Evolutionary conservation across 2,797 vertebrate species (phyloP).

Genomic region (Sebastolobus altivelis): DNA sequence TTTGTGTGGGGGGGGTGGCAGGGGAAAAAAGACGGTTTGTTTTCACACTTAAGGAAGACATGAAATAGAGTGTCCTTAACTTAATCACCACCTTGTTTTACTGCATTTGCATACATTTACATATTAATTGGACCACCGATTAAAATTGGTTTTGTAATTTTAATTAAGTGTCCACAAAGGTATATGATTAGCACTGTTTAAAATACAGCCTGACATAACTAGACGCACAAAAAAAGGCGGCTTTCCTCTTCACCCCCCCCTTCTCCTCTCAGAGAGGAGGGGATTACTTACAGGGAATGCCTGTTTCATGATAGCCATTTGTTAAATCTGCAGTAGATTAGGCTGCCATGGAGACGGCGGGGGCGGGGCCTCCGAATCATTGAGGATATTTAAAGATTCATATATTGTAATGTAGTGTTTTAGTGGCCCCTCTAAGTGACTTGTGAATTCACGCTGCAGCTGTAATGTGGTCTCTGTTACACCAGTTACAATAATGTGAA

Average conservation of each 20-base stretch:
- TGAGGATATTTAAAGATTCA: slow-evolving; percentile 83
- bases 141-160: slow-evolving; percentile 99
- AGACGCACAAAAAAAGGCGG: slow-evolving; percentile 84
- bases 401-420: slow-evolving; percentile 89
- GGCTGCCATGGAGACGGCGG: slow-evolving; percentile 89
- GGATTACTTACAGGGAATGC: slow-evolving; percentile 99
- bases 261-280: slow-evolving; percentile 78
- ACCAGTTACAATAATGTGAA: slow-evolving; percentile 28
- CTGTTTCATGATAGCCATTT: slow-evolving; percentile 98
- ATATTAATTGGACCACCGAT: slow-evolving; percentile 99
- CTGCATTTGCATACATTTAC: slow-evolving; percentile 99
- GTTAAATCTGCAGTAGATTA: slow-evolving; percentile 98
- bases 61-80: slow-evolving; percentile 99
- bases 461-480: slow-evolving; percentile 39
- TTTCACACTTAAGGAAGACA: slow-evolving; percentile 99
- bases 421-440: slow-evolving; percentile 59
- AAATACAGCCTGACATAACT: slow-evolving; percentile 99
- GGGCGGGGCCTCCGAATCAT: slow-evolving; percentile 41
- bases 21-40: slow-evolving; percentile 89
- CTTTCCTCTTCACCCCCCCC: slow-evolving; percentile 73
- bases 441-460: slow-evolving; percentile 41
- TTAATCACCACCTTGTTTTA: slow-evolving; percentile 99
- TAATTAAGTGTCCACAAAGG: slow-evolving; percentile 99
- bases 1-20: slow-evolving; percentile 72
- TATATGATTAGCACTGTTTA: slow-evolving; percentile 99